phyloP scores from a whole-genome alignment of 2,797 vertebrate genomes.

The Takifugu ocellatus region DNA sequence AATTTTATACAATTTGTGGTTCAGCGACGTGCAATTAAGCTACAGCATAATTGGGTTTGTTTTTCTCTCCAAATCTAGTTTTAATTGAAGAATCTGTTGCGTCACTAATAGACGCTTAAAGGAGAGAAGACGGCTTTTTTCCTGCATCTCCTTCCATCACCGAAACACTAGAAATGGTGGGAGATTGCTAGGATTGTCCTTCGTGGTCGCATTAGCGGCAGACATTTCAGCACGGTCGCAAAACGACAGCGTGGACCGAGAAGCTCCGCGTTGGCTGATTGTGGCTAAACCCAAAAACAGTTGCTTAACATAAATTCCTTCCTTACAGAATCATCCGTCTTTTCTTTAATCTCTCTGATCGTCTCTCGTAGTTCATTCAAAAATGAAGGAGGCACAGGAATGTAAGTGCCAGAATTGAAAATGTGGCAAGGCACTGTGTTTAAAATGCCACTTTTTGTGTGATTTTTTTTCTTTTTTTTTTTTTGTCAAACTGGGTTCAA shows the following conservation, averaged over 20 bases:
- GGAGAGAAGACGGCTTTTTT: conserved; percentile 35
- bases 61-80: conserved; percentile 39
- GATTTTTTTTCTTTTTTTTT: conserved; percentile 34
- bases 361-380: conserved; percentile 28
- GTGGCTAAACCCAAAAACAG: neutral
- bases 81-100: conserved; percentile 46
- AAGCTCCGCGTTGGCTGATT: neutral
- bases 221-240: neutral
- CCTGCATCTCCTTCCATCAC: conserved; percentile 43
- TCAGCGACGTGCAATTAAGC: conserved; percentile 71
- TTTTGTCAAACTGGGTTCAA: conserved; percentile 56
- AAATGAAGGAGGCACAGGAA: conserved; percentile 64
- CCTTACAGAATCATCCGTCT: conserved; percentile 35
- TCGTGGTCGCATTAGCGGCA: conserved; percentile 18
- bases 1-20: conserved; percentile 59
- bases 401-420: conserved; percentile 64
- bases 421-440: conserved; percentile 85
- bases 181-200: conserved; percentile 65
- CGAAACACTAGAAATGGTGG: conserved; percentile 48
- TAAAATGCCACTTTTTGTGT: conserved; percentile 62
- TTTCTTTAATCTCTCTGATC: conserved; percentile 41
- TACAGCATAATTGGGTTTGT: conserved; percentile 55
- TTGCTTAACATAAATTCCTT: conserved; percentile 8
- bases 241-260: neutral
- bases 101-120: conserved; percentile 37